Conservation (phyloP, 2,888 invertebrate species). For the Nephrotoma guestfalica region DNA sequence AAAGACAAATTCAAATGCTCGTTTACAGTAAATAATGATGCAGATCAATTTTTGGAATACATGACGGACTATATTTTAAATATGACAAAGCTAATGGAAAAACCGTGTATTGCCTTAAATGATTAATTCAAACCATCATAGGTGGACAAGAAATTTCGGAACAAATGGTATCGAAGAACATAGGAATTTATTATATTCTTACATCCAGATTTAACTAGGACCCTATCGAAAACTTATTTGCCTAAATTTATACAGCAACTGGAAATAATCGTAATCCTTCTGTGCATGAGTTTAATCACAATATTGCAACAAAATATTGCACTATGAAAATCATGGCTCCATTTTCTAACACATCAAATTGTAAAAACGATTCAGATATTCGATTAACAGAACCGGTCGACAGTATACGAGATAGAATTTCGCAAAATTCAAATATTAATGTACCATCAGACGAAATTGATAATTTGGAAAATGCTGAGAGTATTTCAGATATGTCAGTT, state of each 20-base stretch:
- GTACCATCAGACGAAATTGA: too few relatives aligned
- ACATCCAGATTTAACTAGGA: background rate
- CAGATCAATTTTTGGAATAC: too few relatives aligned
- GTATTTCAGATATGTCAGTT: too few relatives aligned
- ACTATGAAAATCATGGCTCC: background rate
- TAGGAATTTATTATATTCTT: background rate
- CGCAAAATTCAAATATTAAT: too few relatives aligned
- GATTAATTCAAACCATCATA: background rate
- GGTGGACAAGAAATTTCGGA: background rate
- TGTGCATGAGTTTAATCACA: background rate
- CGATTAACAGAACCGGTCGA: too few relatives aligned
- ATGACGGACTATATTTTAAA: too few relatives aligned
- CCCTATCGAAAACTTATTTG: slow-evolving; percentile 1
- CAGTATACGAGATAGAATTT: too few relatives aligned
- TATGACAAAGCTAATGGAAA: background rate
- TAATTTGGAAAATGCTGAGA: too few relatives aligned
- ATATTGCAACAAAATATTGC: too few relatives aligned
- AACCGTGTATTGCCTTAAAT: background rate
- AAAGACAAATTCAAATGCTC: background rate
- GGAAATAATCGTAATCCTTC: background rate
- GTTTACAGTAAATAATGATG: background rate
- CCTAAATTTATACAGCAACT: background rate
- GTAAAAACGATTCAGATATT: background rate
- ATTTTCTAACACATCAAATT: background rate
- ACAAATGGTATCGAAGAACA: background rate